Evolutionary conservation across 2,797 vertebrate genomes (phyloP), one percentile per base, ranked within the genome.

Genomic region (Lutjanus argentimaculatus): DNA sequence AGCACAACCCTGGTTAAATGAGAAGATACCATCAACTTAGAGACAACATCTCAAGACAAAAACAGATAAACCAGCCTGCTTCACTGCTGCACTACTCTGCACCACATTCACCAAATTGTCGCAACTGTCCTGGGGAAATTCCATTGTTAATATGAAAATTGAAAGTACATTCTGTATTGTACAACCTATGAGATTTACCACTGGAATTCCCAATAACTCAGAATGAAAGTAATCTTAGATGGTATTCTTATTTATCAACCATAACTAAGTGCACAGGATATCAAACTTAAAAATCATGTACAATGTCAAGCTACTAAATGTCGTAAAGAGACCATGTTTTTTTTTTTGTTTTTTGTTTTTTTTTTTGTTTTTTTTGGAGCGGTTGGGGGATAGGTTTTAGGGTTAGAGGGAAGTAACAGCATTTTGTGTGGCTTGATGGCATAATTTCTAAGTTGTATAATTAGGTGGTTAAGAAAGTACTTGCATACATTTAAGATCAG

Each of bases 1-100:
- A 88, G 67, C 78, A 66, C 58, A 67, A 66, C 69, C 84, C 56
- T 61, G 67, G 43, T 75, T 84, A 48, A 72, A 75, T 58, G 36
- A 90, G 89, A 88, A 91, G 65, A 77, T 55, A 91, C 89, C 85
- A 81, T 19, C 71, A 75, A 69, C 75, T 51, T 12, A 22, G 75
- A 90, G 86, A 90, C 82, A 85, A 81, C 79, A 89, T 82, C 83
- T 85, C 78, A 87, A 30, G 48, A 88, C 71, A 59, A 67, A 65
- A 69, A 73, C 52, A 78, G 80, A 88, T 83, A 81, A 85, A 82
- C 59, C n/a, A 1, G 53, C 19, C 10, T 42, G 11, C 14, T 62
- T 70, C 22, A 62, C 48, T 53, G 79, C 13, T 43, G 55, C 69
- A 45, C 25, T 42, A 40, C 76, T 77, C 51, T 16, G 51, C n/a